A percentile compares a stretch with the other conserved stretches of the same genome.
Evolutionary conservation across 1,140 invertebrate genomes (phyloP).

Genomic region (Planococcus citri): DNA sequence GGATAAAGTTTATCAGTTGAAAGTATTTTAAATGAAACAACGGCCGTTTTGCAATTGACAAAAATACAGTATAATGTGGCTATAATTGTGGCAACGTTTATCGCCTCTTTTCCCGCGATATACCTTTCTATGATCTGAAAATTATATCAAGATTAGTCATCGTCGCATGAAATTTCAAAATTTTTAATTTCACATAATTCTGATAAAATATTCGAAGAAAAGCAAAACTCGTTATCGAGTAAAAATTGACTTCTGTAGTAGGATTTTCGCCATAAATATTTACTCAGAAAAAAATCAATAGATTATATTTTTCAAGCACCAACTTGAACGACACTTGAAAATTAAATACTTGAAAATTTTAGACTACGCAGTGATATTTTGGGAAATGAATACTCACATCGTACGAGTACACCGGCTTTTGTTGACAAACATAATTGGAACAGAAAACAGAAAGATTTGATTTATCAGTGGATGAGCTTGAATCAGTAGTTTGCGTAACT

Average conservation of each 20-base stretch:
- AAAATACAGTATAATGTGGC: conserved; percentile 91
- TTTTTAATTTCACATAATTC: no score
- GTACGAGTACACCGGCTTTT: background rate
- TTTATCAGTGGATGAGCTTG: background rate
- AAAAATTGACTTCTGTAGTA: no score
- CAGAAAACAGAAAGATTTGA: background rate
- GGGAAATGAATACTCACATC: background rate
- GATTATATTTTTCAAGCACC: background rate
- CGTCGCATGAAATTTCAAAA: no score
- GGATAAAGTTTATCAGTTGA: conserved; percentile 95
- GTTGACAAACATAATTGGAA: background rate
- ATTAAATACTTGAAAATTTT: background rate
- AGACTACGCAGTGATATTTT: background rate
- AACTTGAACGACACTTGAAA: background rate
- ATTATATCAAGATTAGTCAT: conserved; percentile 21
- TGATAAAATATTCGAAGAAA: background rate
- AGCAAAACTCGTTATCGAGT: no score
- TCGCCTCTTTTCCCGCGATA: conserved; percentile 77
- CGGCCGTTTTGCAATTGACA: conserved; percentile 90
- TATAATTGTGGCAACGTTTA: conserved; percentile 92
- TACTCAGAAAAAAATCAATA: conserved; percentile 4
- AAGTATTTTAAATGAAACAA: conserved; percentile 86
- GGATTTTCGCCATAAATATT: no score
- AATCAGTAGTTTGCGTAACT: background rate
- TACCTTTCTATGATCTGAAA: conserved; percentile 76